A percentile compares a stretch with the other conserved stretches of the same genome.
Conservation (phyloP, 2,113 vertebrate species). For the Anolis sagrei region DNA sequence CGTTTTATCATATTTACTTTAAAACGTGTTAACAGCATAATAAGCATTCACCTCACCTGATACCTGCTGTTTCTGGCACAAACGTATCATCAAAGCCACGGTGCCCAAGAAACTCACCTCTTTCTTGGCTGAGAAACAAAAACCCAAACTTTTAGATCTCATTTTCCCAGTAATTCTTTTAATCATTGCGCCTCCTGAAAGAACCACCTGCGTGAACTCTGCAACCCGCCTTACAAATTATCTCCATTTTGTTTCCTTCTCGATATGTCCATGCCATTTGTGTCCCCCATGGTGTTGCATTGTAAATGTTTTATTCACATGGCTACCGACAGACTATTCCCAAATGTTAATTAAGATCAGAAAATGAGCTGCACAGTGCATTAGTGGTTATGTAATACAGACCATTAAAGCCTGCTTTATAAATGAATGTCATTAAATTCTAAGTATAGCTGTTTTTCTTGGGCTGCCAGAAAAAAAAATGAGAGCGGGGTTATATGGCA, state of each 20-base stretch:
- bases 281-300: slow-evolving; percentile 51
- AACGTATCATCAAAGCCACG: background rate
- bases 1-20: slow-evolving; percentile 15
- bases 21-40: background rate
- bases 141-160: background rate
- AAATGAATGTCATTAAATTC: slow-evolving; percentile 67
- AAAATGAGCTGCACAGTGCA: slow-evolving; percentile 64
- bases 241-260: slow-evolving; percentile 33
- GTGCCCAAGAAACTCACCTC: background rate
- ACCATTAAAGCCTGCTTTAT: slow-evolving; percentile 66
- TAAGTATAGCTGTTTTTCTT: slow-evolving; percentile 60
- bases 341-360: slow-evolving; percentile 71
- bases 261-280: slow-evolving; percentile 30
- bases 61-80: background rate
- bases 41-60: background rate
- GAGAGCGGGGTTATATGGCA: slow-evolving; percentile 35
- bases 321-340: slow-evolving; percentile 59
- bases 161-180: background rate
- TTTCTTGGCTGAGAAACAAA: background rate
- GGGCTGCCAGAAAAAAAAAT: slow-evolving; percentile 57
- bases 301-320: slow-evolving; percentile 59
- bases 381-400: slow-evolving; percentile 67
- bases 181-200: slow-evolving; percentile 21
- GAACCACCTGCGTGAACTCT: slow-evolving; percentile 26
- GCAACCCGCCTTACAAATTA: slow-evolving; percentile 35